Evolutionary conservation across 2,888 invertebrate species (phyloP).

Genomic region (Tenthredo mesomela): DNA sequence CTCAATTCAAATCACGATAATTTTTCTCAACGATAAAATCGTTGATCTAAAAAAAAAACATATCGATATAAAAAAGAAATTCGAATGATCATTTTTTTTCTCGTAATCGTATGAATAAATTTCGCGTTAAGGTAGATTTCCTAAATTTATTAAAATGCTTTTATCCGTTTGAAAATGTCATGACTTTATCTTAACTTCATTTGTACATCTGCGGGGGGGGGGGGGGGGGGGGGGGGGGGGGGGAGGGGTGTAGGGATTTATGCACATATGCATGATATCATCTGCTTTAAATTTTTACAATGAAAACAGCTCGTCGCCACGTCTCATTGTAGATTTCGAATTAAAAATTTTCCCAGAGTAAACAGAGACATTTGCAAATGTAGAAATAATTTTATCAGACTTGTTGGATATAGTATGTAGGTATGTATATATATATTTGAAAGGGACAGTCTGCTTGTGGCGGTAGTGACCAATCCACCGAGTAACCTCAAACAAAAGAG

Average conservation of each 20-base stretch:
- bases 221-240: not conserved
- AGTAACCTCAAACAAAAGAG: constrained; percentile 49
- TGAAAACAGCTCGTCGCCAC: constrained; percentile 8
- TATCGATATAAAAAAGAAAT: not conserved
- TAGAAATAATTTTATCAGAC: constrained; percentile 44
- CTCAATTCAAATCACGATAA: not conserved
- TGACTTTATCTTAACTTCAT: not conserved
- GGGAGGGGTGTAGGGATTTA: too few relatives aligned
- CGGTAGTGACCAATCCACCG: constrained; percentile 43
- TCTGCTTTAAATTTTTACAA: constrained; percentile 12
- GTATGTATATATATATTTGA: not conserved
- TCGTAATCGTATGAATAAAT: not conserved
- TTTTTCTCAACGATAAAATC: not conserved
- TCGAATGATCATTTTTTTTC: not conserved
- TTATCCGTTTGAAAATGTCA: not conserved
- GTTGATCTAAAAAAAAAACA: not conserved
- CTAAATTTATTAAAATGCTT: not conserved
- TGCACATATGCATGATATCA: not conserved
- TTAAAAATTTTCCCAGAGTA: constrained; percentile 40
- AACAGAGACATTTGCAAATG: constrained; percentile 45
- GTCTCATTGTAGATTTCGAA: constrained; percentile 31
- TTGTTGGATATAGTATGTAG: not conserved
- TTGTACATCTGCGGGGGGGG: not conserved
- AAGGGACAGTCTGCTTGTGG: constrained; percentile 39
- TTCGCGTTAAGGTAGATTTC: not conserved